Conservation (phyloP, 2,797 vertebrate species). For the Tinamus major region DNA sequence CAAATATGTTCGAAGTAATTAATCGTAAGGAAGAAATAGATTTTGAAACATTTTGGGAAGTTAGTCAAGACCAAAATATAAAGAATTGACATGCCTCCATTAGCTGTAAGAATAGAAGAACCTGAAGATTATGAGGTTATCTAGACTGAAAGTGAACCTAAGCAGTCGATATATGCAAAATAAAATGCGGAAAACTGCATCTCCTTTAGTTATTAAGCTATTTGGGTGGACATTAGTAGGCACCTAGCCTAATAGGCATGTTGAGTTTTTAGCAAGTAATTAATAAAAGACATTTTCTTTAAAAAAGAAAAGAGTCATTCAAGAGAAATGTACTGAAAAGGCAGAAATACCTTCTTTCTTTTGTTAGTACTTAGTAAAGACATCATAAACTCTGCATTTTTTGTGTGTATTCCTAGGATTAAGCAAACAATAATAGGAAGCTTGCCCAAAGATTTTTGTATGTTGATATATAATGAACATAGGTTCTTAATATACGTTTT, state of each 20-base stretch:
- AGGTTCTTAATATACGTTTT: background rate
- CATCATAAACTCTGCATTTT: background rate
- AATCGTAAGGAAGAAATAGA: background rate
- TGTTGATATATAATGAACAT: background rate
- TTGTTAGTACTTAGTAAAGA: background rate
- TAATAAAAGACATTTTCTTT: background rate
- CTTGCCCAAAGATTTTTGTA: background rate
- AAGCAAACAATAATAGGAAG: background rate
- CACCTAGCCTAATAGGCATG: background rate
- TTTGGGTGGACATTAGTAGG: background rate
- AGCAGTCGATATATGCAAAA: background rate
- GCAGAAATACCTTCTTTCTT: background rate
- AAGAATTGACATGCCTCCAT: background rate
- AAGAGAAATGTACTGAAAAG: background rate
- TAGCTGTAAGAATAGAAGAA: background rate
- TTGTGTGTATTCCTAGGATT: background rate
- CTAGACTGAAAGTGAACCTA: background rate
- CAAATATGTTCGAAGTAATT: background rate
- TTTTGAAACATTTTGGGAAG: background rate
- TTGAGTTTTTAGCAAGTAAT: background rate
- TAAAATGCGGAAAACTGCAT: background rate
- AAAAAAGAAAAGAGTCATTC: background rate
- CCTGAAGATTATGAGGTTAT: background rate
- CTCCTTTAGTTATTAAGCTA: background rate
- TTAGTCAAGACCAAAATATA: background rate